These are phyloP conservation scores for Dendrophyllia cribrosa DNA, from an alignment of 64 coral and sea anemone species.

Conservation along the genomic window DNA sequence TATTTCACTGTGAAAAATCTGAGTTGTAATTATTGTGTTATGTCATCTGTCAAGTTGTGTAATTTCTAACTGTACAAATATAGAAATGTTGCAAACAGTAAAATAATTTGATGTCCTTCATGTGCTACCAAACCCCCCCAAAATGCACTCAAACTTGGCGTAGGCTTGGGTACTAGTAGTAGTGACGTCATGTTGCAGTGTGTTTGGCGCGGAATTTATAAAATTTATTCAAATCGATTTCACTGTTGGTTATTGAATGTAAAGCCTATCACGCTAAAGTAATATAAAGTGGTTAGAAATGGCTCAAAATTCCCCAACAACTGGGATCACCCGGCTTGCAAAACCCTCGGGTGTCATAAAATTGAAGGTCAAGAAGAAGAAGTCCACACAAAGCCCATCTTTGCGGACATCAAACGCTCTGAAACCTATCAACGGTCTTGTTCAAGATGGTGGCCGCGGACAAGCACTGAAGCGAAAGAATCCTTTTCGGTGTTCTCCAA, in stretches of 20 bases:
- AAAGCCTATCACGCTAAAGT: no score
- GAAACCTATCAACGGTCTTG: slow-evolving; percentile 55
- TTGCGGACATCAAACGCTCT: slow-evolving; percentile 57
- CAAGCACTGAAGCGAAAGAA: slow-evolving; percentile 77
- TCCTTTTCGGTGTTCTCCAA: slow-evolving; percentile 86
- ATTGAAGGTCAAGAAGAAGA: slow-evolving; percentile 88
- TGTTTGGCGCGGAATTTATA: slow-evolving; percentile 44
- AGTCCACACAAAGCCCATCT: background rate
- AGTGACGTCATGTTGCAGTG: background rate
- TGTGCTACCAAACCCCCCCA: no score
- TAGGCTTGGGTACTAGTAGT: background rate
- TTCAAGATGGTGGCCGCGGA: slow-evolving; percentile 52
- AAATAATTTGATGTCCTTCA: no score
- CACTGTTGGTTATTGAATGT: background rate
- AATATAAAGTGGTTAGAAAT: background rate
- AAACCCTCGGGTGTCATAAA: slow-evolving; percentile 80
- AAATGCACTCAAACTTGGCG: background rate
- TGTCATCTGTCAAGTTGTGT: no score
- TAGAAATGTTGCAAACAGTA: no score
- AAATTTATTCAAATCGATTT: background rate
- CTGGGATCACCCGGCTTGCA: background rate
- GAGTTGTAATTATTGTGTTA: no score
- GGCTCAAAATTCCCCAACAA: slow-evolving; percentile 24
- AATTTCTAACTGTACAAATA: no score
- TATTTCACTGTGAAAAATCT: no score